Base-by-base conservation (phyloP, 1,140 invertebrate species). In the Apocrypta bakeri region DNA sequence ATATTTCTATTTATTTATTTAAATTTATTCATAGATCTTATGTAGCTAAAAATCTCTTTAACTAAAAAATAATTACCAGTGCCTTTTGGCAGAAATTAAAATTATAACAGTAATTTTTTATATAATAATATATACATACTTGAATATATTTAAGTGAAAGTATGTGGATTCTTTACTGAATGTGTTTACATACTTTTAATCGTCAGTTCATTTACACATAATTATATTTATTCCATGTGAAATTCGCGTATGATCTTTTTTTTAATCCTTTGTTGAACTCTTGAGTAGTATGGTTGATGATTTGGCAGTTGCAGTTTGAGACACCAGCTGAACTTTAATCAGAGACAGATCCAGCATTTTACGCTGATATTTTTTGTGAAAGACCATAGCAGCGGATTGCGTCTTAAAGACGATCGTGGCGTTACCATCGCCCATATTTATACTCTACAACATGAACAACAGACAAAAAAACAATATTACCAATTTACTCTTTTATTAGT, bases 331-430 rank as follows among this genome's bases (percentile, higher is more conserved):
- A 75, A 94, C 93, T 73, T 92, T 93, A 82, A 94, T 93, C 89
- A 94, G 88, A 64, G 93, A 94, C 56, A 93, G 86, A 87, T 94
- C 93, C 48, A 94, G 89, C 91, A 93, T 93, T 90, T 93, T 92
- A 72, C 93, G 92, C 82, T 94, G 93, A 87, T 93, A 94, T 90
- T 93, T 93, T 86, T 94, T 93, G 88, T 92, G 93, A 92, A 94
- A 94, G 78, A 92, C 90, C 89, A 92, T 90, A 78, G 93, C 93
- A 69, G 93, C 93, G 79, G 92, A 91, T 85, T 92, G 91, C 66
- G 92, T 93, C 86, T 93, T 93, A 90, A 94, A 94, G 79, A 91
- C 89, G 79, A 94, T 92, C 76, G 91, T 93, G 84, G 93, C 93
- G 80, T 90, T 92, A 82, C 93, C 90, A 75, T 93, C 92, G 84